Conservation (phyloP, 2,113 vertebrate species). For the Chloroceryle aenea region DNA sequence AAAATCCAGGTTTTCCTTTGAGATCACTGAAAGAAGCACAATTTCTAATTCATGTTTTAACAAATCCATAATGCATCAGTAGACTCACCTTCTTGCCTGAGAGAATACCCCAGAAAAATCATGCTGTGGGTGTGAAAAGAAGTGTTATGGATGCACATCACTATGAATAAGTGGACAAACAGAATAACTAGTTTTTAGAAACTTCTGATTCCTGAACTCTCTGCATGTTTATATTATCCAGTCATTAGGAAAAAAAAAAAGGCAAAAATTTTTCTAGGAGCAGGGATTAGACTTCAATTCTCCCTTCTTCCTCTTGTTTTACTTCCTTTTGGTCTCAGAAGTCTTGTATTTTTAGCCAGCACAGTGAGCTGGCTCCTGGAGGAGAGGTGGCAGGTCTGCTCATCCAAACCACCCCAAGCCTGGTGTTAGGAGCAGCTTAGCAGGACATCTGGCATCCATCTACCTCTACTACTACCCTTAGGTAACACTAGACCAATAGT, state of each 20-base stretch:
- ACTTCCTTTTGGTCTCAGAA: background rate
- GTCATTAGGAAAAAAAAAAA: background rate
- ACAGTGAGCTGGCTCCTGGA: background rate
- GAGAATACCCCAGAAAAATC: constrained; percentile 43
- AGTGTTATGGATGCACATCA: background rate
- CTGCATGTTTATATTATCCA: background rate
- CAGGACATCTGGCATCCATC: background rate
- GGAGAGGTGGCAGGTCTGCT: background rate
- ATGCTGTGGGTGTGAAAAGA: constrained; percentile 25
- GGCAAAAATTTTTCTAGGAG: background rate
- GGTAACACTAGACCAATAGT: background rate
- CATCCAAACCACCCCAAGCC: background rate
- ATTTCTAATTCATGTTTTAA: constrained; percentile 69
- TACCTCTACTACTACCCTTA: background rate
- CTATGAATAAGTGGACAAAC: background rate
- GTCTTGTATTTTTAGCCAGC: background rate
- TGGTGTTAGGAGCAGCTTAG: background rate
- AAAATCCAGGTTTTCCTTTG: constrained; percentile 62
- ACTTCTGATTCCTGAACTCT: constrained; percentile 10
- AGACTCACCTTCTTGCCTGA: constrained; percentile 46
- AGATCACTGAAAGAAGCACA: constrained; percentile 52
- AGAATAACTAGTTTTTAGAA: background rate
- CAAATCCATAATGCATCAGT: constrained; percentile 67
- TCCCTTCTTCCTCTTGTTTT: background rate
- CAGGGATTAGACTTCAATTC: background rate